These are phyloP conservation scores for Paedocypris micromegethes DNA, from an alignment of 2,797 vertebrate genomes.

Conservation along the genomic window DNA sequence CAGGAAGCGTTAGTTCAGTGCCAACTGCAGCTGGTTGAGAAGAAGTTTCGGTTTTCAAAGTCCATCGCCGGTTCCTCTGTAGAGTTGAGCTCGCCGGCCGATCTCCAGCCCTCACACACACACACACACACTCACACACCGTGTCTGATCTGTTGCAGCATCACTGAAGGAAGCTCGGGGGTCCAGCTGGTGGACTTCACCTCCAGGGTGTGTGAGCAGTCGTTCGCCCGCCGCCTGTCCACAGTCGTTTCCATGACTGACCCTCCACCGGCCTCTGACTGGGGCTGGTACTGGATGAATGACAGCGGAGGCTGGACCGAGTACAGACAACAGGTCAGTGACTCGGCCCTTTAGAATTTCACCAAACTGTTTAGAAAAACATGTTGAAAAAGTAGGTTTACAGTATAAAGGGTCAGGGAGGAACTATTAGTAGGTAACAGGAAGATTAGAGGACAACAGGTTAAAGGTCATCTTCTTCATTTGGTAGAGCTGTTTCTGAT, in stretches of 20 bases:
- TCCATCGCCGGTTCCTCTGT: too few relatives aligned
- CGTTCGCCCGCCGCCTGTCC: slow-evolving; percentile 77
- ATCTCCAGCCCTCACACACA: not conserved
- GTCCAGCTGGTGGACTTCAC: slow-evolving; percentile 64
- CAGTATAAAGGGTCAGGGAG: too few relatives aligned
- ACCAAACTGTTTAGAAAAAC: not conserved
- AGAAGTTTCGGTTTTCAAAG: too few relatives aligned
- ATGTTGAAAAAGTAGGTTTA: not conserved
- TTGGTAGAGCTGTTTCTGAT: too few relatives aligned
- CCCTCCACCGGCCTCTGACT: slow-evolving; percentile 84
- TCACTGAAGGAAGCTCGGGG: slow-evolving; percentile 18
- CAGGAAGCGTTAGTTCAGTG: too few relatives aligned
- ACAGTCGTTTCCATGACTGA: slow-evolving; percentile 80
- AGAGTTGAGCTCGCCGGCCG: not conserved
- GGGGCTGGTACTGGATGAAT: slow-evolving; percentile 90
- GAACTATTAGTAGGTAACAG: too few relatives aligned
- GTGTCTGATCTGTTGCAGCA: not conserved
- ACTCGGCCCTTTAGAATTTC: not conserved
- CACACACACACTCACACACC: not conserved
- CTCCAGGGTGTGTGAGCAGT: slow-evolving; percentile 65
- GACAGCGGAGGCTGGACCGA: slow-evolving; percentile 73
- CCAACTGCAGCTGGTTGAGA: too few relatives aligned
- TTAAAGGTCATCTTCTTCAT: too few relatives aligned
- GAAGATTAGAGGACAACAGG: too few relatives aligned
- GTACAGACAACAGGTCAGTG: slow-evolving; percentile 75